Evolutionary conservation across 2,797 vertebrate genomes (phyloP).

Genomic region (Pseudocheirus occidentalis): DNA sequence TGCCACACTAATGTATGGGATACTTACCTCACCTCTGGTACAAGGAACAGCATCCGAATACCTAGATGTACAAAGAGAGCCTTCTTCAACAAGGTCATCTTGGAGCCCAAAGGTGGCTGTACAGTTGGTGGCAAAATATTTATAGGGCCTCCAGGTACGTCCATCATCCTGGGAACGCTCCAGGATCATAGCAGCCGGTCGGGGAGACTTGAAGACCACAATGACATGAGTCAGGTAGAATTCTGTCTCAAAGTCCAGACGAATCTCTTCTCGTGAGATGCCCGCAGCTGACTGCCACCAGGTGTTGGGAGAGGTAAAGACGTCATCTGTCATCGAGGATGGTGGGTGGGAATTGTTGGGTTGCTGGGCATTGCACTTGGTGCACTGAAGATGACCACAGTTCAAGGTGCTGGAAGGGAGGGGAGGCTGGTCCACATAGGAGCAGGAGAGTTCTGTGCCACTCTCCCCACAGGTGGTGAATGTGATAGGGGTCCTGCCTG

Average conservation of each 20-base stretch:
- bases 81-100: slow-evolving; percentile 87
- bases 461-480: slow-evolving; percentile 83
- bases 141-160: slow-evolving; percentile 89
- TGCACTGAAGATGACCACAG: slow-evolving; percentile 80
- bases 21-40: slow-evolving; percentile 91
- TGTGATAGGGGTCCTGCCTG: slow-evolving; percentile 87
- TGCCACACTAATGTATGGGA: background rate
- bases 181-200: slow-evolving; percentile 90
- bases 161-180: slow-evolving; percentile 91
- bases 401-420: background rate
- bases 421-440: slow-evolving; percentile 73
- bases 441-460: slow-evolving; percentile 82
- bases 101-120: slow-evolving; percentile 88
- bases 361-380: slow-evolving; percentile 84
- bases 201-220: slow-evolving; percentile 90
- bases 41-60: slow-evolving; percentile 89
- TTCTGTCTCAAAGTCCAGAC: slow-evolving; percentile 88
- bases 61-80: slow-evolving; percentile 90
- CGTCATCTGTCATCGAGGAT: slow-evolving; percentile 90
- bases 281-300: slow-evolving; percentile 91
- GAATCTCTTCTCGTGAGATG: slow-evolving; percentile 86
- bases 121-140: slow-evolving; percentile 91
- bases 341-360: slow-evolving; percentile 85
- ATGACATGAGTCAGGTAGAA: slow-evolving; percentile 92
- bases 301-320: slow-evolving; percentile 88